Base-by-base conservation (phyloP, 30 jellyfish, hydroid and myxozoan genomes). In the Sanderia malayensis region DNA sequence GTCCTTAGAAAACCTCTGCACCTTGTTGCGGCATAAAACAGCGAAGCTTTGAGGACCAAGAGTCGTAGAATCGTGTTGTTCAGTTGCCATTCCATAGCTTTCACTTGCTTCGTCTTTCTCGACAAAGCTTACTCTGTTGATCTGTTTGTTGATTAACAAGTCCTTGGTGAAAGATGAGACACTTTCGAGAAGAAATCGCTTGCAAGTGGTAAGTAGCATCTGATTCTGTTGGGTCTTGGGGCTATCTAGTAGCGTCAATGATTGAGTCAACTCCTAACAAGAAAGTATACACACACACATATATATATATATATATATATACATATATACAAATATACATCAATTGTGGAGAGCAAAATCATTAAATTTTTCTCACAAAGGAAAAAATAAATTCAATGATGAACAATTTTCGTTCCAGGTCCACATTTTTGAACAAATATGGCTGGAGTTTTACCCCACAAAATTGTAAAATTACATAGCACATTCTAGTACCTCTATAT, bases 261-360 rank as follows among this genome's bases (percentile, higher is more conserved):
- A 80, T 22, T 58, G 84, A 10, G 84, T 67, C n/a, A 80, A 23
- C 41, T 80, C 92, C 92, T 80, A n/a, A n/a, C n/a, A n/a, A n/a
- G n/a, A n/a, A n/a, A n/a, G n/a, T n/a, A n/a, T n/a, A n/a, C n/a
- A n/a, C n/a, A n/a, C n/a, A n/a, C n/a, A n/a, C n/a, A n/a, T n/a
- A n/a, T n/a, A n/a, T n/a, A n/a, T n/a, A n/a, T n/a, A n/a, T n/a
- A n/a, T n/a, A n/a, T n/a, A n/a, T n/a, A n/a, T n/a, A n/a, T n/a
- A n/a, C n/a, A n/a, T n/a, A n/a, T n/a, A n/a, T n/a, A n/a, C n/a
- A n/a, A n/a, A n/a, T n/a, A n/a, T n/a, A n/a, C n/a, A n/a, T n/a
- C n/a, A n/a, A n/a, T n/a, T n/a, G n/a, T n/a, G n/a, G n/a, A n/a
- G n/a, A n/a, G n/a, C n/a, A n/a, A n/a, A n/a, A n/a, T n/a, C n/a